Evolutionary conservation across 1,140 invertebrate species (phyloP).

Genomic region (Hycleus cichorii): DNA sequence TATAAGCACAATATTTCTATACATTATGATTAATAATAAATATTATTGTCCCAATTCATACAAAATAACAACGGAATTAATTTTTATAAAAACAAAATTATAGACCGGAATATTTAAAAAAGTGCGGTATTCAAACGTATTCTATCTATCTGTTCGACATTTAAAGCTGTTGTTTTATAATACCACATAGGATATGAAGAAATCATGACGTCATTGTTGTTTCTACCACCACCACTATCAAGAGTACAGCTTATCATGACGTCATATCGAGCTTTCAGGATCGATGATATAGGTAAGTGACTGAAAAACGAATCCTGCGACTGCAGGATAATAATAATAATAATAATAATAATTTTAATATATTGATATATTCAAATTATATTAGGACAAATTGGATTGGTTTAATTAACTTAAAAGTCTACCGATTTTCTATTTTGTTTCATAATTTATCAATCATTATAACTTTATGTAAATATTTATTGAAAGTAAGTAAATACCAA

Average conservation of each 20-base stretch:
- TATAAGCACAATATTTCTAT: neutral
- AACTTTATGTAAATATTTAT: too few relatives aligned
- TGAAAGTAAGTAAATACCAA: too few relatives aligned
- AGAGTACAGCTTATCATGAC: neutral
- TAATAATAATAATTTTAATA: neutral
- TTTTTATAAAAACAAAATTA: conserved; percentile 2
- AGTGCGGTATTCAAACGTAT: conserved; percentile 8
- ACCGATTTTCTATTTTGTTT: too few relatives aligned
- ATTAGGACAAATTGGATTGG: neutral
- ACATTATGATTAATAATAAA: neutral
- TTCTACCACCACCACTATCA: conserved; percentile 1
- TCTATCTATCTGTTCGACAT: conserved; percentile 9
- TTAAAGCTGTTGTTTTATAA: conserved; percentile 5
- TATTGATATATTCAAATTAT: neutral
- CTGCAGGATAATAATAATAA: neutral
- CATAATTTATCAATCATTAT: too few relatives aligned
- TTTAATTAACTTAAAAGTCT: too few relatives aligned
- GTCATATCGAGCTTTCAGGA: conserved; percentile 6
- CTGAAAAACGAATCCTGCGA: neutral
- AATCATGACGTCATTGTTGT: conserved; percentile 10
- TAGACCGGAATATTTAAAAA: conserved; percentile 3
- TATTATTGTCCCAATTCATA: conserved; percentile 14
- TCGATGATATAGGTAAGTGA: neutral
- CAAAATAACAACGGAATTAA: neutral
- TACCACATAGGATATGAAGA: neutral